These are phyloP conservation scores for Chloroceryle amazona DNA, from an alignment of 2,797 vertebrate species.

Conservation along the genomic window DNA sequence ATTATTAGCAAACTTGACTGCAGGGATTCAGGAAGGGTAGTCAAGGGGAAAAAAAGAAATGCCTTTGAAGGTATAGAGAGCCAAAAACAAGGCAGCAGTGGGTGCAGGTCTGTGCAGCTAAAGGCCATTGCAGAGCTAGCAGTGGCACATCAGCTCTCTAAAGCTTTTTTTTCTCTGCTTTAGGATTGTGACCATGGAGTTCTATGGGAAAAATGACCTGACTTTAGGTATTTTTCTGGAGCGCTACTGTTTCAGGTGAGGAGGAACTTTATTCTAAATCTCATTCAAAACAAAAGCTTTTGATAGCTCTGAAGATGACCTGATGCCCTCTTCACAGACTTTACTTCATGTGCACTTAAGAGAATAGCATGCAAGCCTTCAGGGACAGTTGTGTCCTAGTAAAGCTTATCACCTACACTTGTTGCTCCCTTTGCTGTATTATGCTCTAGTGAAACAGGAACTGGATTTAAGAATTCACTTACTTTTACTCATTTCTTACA, in stretches of 20 bases:
- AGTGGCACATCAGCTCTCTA: not conserved
- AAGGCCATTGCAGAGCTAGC: not conserved
- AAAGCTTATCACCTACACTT: not conserved
- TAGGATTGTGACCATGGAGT: conserved; percentile 99
- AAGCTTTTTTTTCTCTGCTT: conserved; percentile 42
- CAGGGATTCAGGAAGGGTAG: not conserved
- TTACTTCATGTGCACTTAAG: not conserved
- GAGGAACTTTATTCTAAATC: not conserved
- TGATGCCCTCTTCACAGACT: not conserved
- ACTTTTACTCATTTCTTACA: not conserved
- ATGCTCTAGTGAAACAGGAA: not conserved
- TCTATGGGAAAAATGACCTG: conserved; percentile 98
- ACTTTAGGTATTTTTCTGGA: conserved; percentile 97
- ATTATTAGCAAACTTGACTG: not conserved
- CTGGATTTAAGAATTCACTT: not conserved
- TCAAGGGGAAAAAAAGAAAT: not conserved
- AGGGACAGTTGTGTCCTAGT: not conserved
- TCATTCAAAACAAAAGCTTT: not conserved
- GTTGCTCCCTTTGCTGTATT: not conserved
- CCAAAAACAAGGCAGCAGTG: not conserved
- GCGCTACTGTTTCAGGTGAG: conserved; percentile 97
- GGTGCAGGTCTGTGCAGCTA: not conserved
- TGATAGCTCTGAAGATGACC: not conserved
- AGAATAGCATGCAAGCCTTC: not conserved
- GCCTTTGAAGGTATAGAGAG: not conserved